phyloP scores from a whole-genome alignment of 2,888 invertebrate species.

The Tachina fera region DNA sequence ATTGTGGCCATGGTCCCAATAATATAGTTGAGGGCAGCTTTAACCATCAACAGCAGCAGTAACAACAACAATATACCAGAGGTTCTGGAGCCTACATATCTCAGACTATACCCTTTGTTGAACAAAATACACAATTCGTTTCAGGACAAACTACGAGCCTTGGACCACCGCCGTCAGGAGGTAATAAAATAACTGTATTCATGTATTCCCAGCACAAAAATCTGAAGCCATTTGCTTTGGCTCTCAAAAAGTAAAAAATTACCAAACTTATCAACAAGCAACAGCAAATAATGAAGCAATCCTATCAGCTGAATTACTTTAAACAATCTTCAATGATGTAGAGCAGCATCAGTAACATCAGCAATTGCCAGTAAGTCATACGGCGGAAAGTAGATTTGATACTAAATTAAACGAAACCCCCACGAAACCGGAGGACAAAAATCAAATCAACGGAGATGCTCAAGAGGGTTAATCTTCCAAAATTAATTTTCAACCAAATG shows the following conservation, averaged over 20 bases:
- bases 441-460: slow-evolving; percentile 64
- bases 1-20: slow-evolving; percentile 82
- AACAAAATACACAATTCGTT: no score
- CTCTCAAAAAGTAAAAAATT: no score
- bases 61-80: slow-evolving; percentile 73
- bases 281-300: slow-evolving; percentile 86
- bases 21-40: slow-evolving; percentile 77
- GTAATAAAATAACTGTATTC: slow-evolving; percentile 76
- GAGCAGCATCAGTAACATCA: slow-evolving; percentile 84
- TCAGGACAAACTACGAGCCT: no score
- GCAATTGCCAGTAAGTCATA: slow-evolving; percentile 74
- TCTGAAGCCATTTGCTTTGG: slow-evolving; percentile 75
- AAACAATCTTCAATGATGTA: slow-evolving; percentile 92
- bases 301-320: slow-evolving; percentile 90
- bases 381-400: slow-evolving; percentile 79
- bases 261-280: no score
- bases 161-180: slow-evolving; percentile 79
- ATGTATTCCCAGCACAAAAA: slow-evolving; percentile 81
- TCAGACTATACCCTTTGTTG: no score
- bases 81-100: no score
- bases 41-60: slow-evolving; percentile 73
- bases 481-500: slow-evolving; percentile 69
- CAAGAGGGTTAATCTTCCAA: slow-evolving; percentile 73
- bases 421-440: slow-evolving; percentile 61
- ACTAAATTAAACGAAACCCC: slow-evolving; percentile 73